Evolutionary conservation across 2,113 vertebrate species (phyloP), one percentile per base, ranked within the genome.

Genomic region (Hyperoodon ampullatus): DNA sequence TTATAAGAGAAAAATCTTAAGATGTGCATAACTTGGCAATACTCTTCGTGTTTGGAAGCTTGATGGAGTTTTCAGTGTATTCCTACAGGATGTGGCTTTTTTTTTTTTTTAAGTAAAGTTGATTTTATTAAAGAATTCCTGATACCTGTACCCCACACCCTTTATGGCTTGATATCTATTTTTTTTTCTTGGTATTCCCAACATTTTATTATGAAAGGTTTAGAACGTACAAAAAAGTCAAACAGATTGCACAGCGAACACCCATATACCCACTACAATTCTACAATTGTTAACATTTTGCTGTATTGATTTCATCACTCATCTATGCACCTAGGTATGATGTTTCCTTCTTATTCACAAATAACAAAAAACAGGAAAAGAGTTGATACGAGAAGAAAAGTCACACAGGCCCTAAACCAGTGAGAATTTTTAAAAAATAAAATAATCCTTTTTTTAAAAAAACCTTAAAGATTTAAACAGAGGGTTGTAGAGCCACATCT

Each of bases 1-100:
- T 95, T 95, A 72, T 61, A 95, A 71, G 60, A 96, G 96, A 98
- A 95, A 96, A 97, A 97, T 93, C 89, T 97, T 95, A 95, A 95
- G 70, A 97, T 98, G 96, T 96, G 60, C 53, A 77, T 95, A 97
- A 96, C 60, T 97, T 97, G 97, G 95, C 97, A 98, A 55, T 85
- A 72, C 55, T 95, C 70, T 93, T 96, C 30, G 82, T 82, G 55
- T 96, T 85, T 92, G 83, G 89, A 96, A 93, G 87, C 74, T 83
- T 50, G 70, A 84, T 74, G 26, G 47, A 80, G 78, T 89, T 93
- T 97, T 96, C 89, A 95, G 88, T 94, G 75, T 95, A 82, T 89
- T 97, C 68, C 60, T 90, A 50, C 70, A 77, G 70, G 65, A 87
- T 95, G 12, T 77, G 35, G 89, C 35, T 66, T 65, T 3, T 3